Base-by-base conservation (phyloP, 2,888 invertebrate genomes). In the Beris chalybata region DNA sequence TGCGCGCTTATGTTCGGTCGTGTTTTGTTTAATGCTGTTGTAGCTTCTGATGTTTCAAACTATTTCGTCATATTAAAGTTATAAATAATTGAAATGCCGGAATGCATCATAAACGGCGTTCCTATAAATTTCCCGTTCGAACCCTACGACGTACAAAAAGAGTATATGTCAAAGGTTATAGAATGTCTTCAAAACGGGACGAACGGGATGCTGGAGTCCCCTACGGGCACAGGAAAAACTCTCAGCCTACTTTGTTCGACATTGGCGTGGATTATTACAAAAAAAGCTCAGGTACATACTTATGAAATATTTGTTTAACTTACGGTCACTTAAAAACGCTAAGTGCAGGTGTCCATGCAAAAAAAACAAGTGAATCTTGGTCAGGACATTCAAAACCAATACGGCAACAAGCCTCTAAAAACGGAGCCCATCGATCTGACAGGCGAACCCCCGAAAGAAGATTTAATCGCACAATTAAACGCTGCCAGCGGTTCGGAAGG, bases 221-320 rank as follows among this genome's bases (percentile, higher is more conserved):
- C 95, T 0, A 95, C 95, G 0, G 99, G 91, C 67, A 90, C 99
- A 0, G 99, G 99, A 29, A 99, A 99, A 83, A 99, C 99, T 0
- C 82, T 99, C 0, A 92, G 96, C 69, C 83, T 99, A 5, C 83
- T 99, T 1, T 99, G 98, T 79, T 88, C 97, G 0, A 88, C 96
- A 0, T 80, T 99, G 64, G 96, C 93, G n/a, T 99, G 98, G 97
- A 83, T 96, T 31, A 82, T 91, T 71, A 83, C 88, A 0, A 90
- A 90, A 70, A 95, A 94, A 76, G 90, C 91, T 0, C 89, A 92
- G 74, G 76, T 73, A 63, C 61, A 4, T 22, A 22, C 22, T n/a
- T 1, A 22, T 22, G 22, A 22, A 22, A 22, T 22, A 22, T 22
- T 22, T 22, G 22, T 22, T 22, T 22, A 22, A 22, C 3, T 52